Base-by-base conservation (phyloP, 2,113 vertebrate species). In the Brachypodius melanocephalos region DNA sequence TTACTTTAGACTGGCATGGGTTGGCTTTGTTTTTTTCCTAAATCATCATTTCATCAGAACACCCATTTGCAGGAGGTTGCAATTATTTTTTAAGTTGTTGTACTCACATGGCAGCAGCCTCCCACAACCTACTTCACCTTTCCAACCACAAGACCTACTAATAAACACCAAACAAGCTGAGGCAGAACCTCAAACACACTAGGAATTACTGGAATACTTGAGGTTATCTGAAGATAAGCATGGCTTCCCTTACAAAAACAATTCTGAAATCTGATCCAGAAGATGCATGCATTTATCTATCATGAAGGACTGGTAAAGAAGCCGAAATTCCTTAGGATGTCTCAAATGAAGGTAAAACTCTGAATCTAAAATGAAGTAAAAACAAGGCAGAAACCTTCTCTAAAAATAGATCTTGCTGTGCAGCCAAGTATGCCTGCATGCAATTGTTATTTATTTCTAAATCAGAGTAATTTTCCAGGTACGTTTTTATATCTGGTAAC, bases 201-300 rank as follows among this genome's bases (percentile, higher is more conserved):
- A 75, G 65, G 34, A 84, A 96, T 92, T 83, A 90, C 6, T 81
- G 78, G 52, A 96, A 95, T 77, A 92, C 66, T 36, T 38, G 45
- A 89, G 45, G 71, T 75, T 80, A 81, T 17, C 48, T 65, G 24
- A 87, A 94, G 45, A 72, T 65, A 88, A 58, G 20, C 4, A 77
- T n/a, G 14, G 78, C 43, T 76, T 78, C 75, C 84, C 72, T 67
- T 48, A 91, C 55, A 75, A 59, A 82, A 76, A 66, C 19, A 17
- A 76, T 66, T 81, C 90, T 95, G 88, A 97, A 93, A 95, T 40
- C 15, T 48, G 49, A 88, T 94, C 75, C 89, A 96, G 83, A 72
- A 46, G 85, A 77, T 6, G 16, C 54, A 92, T 22, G 32, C 32
- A 74, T 57, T 89, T 85, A 75, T 19, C 36, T 58, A 9, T 42